These are phyloP conservation scores for Ptilodon capucinus DNA, from an alignment of 2,888 invertebrate genomes.

Conservation along the genomic window DNA sequence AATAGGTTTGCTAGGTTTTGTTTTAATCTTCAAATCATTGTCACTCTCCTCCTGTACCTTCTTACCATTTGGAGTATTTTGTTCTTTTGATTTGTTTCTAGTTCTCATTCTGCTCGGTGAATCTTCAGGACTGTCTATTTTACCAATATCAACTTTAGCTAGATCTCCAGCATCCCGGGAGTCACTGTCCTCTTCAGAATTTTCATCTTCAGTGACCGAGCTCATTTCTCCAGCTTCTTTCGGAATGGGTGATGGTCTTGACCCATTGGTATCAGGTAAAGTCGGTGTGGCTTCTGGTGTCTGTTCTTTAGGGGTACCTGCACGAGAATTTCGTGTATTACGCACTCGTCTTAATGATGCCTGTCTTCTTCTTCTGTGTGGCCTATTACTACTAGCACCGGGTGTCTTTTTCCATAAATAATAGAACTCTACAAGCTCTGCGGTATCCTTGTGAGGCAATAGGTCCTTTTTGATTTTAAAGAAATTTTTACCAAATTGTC, in stretches of 20 bases:
- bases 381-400: conserved; percentile 97
- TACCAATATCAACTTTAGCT: conserved; percentile 92
- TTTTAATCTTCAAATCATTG: conserved; percentile 69
- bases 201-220: conserved; percentile 94
- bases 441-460: conserved; percentile 97
- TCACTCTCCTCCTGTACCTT: conserved; percentile 77
- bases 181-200: conserved; percentile 97
- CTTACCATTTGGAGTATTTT: conserved; percentile 79
- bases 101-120: conserved; percentile 95
- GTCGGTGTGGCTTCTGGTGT: conserved; percentile 83
- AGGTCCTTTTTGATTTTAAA: conserved; percentile 98
- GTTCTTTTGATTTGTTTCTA: conserved; percentile 91
- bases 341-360: conserved; percentile 93
- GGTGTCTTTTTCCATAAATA: conserved; percentile 99
- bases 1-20: conserved; percentile 59
- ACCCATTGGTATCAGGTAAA: conserved; percentile 76
- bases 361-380: conserved; percentile 94
- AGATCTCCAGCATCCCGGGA: conserved; percentile 90
- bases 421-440: conserved; percentile 98
- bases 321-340: conserved; percentile 93
- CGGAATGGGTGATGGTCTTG: conserved; percentile 85
- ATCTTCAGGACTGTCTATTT: conserved; percentile 89
- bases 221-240: conserved; percentile 88
- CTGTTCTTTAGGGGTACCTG: conserved; percentile 89
- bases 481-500: conserved; percentile 99